These are phyloP conservation scores for Apocrypta bakeri DNA, from an alignment of 1,140 invertebrate genomes.

Conservation along the genomic window DNA sequence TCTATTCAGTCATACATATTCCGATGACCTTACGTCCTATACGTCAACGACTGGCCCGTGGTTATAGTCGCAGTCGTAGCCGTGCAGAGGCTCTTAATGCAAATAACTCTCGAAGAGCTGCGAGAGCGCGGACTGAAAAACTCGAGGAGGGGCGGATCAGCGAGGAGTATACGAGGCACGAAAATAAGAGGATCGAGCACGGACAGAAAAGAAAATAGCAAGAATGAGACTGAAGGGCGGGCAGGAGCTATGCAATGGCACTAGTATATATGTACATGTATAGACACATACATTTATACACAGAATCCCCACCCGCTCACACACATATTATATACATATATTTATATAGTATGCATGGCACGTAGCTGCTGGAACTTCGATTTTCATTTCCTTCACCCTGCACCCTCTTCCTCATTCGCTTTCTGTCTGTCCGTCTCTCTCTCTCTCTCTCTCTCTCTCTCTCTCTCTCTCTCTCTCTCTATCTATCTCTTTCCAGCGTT, in stretches of 20 bases:
- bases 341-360: constrained; percentile 52
- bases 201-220: not conserved
- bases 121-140: not conserved
- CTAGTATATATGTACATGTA: too few species aligned
- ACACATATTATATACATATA: not conserved
- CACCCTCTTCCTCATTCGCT: constrained; percentile 15
- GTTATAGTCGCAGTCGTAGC: not conserved
- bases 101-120: constrained; percentile 27
- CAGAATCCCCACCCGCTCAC: too few species aligned
- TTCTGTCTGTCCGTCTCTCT: constrained; percentile 38
- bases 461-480: not conserved
- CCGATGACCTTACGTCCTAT: not conserved
- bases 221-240: not conserved
- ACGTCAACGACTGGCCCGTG: not conserved
- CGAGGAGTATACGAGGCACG: not conserved
- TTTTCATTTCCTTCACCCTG: constrained; percentile 58
- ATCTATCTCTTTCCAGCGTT: too few species aligned
- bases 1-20: constrained; percentile 29
- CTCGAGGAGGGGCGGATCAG: not conserved
- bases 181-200: constrained; percentile 27
- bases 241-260: not conserved
- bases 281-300: too few species aligned
- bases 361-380: constrained; percentile 57
- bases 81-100: not conserved
- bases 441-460: not conserved